A percentile compares a stretch with the other conserved stretches of the same genome.
phyloP scores from a whole-genome alignment of 2,888 invertebrate species.

The Bursaphelenchus okinawaensis region DNA sequence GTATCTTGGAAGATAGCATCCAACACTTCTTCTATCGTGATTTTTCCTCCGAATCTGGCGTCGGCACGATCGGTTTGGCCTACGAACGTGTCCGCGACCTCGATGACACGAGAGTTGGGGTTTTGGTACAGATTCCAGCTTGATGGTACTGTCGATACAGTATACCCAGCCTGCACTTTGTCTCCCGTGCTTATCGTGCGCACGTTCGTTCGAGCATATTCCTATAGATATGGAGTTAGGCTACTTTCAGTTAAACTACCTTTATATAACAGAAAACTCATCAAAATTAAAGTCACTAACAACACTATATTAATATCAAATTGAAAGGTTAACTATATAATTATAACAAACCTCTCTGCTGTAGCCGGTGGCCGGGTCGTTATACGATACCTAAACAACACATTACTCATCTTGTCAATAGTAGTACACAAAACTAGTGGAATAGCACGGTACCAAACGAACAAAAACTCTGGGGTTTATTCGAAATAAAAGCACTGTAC shows the following conservation, averaged over 20 bases:
- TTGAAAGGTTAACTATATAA: no score
- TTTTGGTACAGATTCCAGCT: constrained; percentile 51
- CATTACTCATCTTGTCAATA: background rate
- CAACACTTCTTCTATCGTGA: constrained; percentile 83
- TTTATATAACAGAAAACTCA: no score
- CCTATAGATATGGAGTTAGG: background rate
- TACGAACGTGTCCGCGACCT: constrained; percentile 58
- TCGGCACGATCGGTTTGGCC: constrained; percentile 29
- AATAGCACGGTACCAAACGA: background rate
- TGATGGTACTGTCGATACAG: constrained; percentile 52
- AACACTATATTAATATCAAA: no score
- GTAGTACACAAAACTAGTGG: no score
- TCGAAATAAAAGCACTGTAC: background rate
- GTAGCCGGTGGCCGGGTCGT: background rate
- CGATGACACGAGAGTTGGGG: constrained; percentile 48
- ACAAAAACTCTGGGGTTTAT: background rate
- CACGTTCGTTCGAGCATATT: constrained; percentile 2
- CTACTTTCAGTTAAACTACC: no score
- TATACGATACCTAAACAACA: background rate
- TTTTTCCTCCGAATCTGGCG: constrained; percentile 49
- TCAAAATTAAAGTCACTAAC: no score
- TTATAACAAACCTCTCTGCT: background rate
- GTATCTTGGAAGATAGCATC: constrained; percentile 75
- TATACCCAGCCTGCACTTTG: constrained; percentile 45
- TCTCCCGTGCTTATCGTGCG: constrained; percentile 10